Conservation (phyloP, 2,888 invertebrate species). For the Unio pictorum region DNA sequence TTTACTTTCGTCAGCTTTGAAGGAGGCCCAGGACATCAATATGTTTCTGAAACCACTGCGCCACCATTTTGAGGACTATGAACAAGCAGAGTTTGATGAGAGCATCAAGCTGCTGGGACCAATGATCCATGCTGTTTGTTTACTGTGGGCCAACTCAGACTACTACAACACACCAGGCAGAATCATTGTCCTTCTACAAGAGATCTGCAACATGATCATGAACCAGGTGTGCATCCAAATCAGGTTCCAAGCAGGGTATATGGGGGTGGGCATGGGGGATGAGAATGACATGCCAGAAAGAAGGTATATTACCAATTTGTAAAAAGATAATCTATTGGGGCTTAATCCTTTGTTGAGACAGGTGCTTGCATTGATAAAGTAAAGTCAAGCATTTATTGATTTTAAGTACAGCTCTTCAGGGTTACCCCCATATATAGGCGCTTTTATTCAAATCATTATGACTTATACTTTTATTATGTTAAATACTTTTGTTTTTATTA, state of each 20-base stretch:
- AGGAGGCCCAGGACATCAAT: constrained; percentile 92
- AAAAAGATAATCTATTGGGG: neutral
- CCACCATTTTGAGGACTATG: constrained; percentile 82
- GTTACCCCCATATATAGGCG: too few relatives aligned
- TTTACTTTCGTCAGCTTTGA: constrained; percentile 77
- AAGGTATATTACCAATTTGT: neutral
- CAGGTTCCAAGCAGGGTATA: neutral
- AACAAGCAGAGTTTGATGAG: constrained; percentile 73
- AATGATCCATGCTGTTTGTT: constrained; percentile 87
- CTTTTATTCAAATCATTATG: too few relatives aligned
- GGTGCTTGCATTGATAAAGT: too few relatives aligned
- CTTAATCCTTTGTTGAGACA: too few relatives aligned
- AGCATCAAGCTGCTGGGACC: constrained; percentile 80
- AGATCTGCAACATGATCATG: constrained; percentile 92
- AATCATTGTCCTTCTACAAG: constrained; percentile 88
- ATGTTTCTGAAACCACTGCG: constrained; percentile 87
- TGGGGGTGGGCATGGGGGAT: neutral
- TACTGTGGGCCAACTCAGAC: constrained; percentile 89
- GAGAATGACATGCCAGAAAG: neutral
- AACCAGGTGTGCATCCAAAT: constrained; percentile 78
- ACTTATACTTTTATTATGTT: too few relatives aligned
- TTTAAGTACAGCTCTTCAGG: too few relatives aligned
- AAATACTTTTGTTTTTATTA: too few relatives aligned
- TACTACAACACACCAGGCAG: constrained; percentile 92
- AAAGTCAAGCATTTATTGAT: neutral